Evolutionary conservation across 2,888 invertebrate genomes (phyloP).

Genomic region (Blomia tropicalis): DNA sequence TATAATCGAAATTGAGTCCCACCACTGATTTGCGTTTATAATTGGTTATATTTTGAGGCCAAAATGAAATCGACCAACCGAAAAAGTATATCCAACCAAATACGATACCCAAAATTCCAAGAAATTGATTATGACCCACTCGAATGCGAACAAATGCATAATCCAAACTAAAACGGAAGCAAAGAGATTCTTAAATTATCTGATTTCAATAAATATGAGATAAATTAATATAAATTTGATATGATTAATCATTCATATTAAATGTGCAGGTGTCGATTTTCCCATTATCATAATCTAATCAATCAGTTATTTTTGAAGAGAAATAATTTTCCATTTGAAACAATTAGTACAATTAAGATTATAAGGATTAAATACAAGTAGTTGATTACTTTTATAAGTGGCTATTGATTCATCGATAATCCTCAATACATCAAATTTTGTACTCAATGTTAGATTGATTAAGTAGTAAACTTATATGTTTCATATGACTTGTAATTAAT

Average conservation of each 20-base stretch:
- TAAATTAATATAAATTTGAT: background rate
- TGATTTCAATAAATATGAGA: background rate
- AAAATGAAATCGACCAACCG: constrained; percentile 96
- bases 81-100: constrained; percentile 98
- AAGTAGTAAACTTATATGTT: too few relatives aligned
- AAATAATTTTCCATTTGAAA: too few relatives aligned
- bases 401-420: too few relatives aligned
- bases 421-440: too few relatives aligned
- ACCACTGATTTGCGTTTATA: constrained; percentile 79
- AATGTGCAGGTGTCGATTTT: too few relatives aligned
- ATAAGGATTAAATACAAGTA: too few relatives aligned
- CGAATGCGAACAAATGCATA: constrained; percentile 58
- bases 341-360: too few relatives aligned
- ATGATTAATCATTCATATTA: background rate
- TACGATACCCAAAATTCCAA: constrained; percentile 23
- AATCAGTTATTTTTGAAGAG: too few relatives aligned
- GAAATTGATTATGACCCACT: constrained; percentile 23
- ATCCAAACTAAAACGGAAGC: constrained; percentile 45
- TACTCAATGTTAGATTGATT: too few relatives aligned
- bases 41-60: constrained; percentile 86
- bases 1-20: constrained; percentile 88
- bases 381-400: constrained; percentile 2
- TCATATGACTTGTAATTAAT: too few relatives aligned
- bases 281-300: too few relatives aligned
- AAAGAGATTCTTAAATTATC: background rate